Base-by-base conservation (phyloP, 2,113 vertebrate genomes). In the Carettochelys insculpta region DNA sequence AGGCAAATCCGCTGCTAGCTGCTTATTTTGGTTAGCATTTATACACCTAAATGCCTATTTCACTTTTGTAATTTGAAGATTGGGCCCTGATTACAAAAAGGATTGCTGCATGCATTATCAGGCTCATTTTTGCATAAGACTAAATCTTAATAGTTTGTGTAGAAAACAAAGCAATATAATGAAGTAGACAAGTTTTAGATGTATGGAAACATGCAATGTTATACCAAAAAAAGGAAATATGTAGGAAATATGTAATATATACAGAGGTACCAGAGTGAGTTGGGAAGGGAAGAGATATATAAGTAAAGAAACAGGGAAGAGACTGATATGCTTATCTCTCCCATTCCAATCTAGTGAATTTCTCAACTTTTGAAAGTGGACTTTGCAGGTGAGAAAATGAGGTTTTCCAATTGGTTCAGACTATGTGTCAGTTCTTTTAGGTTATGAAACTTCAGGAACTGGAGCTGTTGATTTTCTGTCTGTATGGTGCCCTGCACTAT, bases 301-400 rank as follows among this genome's bases (percentile, higher is more conserved):
- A 34, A 89, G 91, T 81, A 89, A 83, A 68, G 51, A 87, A 93
- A 58, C 51, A 53, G 41, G 19, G 61, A 68, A 38, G 38, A 68
- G n/a, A 38, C 79, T 91, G 71, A 79, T 85, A 92, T 88, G 93
- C 85, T 9, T 88, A 65, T 47, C 53, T 11, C 0, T 71, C 89
- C 25, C 8, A 10, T 82, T 93, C 88, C 75, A 81, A 47, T 6
- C 1, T 82, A 8, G 48, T 91, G 61, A 68, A n/a, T 5, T 19
- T 95, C 75, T 75, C 79, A 89, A 88, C 22, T 92, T 51, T 89
- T 45, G 53, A 88, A 88, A 1, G 1, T 90, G 90, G 61, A 92
- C 56, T 81, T 92, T 50, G 85, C 53, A 85, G 53, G 82, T 65
- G 43, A 92, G 78, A 91, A 95, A 77, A 51, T 38, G 16, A 6